phyloP scores from a whole-genome alignment of 1,140 invertebrate genomes.

The Drosophila tsacasi region DNA sequence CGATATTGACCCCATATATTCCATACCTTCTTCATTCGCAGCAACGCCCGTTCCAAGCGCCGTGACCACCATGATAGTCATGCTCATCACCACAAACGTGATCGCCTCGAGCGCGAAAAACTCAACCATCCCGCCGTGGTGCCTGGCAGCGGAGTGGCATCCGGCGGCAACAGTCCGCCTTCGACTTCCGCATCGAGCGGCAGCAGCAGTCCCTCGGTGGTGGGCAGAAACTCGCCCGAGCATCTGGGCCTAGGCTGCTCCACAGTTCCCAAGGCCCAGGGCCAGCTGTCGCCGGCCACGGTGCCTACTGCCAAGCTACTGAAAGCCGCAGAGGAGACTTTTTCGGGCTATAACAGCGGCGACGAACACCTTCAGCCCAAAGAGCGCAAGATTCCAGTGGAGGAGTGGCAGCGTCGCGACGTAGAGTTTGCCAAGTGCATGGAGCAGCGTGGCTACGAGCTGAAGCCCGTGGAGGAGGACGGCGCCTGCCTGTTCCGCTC shows the following conservation, averaged over 20 bases:
- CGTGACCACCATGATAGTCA: slow-evolving; percentile 72
- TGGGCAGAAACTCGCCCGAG: slow-evolving; percentile 68
- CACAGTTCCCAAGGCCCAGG: slow-evolving; percentile 30
- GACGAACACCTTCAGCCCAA: slow-evolving; percentile 90
- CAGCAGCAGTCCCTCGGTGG: slow-evolving; percentile 46
- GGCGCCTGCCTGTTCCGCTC: slow-evolving; percentile 97
- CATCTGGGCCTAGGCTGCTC: slow-evolving; percentile 44
- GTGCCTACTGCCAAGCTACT: slow-evolving; percentile 56
- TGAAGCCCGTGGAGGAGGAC: slow-evolving; percentile 96
- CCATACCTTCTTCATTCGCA: not conserved
- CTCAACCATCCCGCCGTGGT: slow-evolving; percentile 56
- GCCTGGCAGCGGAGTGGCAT: slow-evolving; percentile 15
- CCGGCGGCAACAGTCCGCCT: slow-evolving; percentile 58
- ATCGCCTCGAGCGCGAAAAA: slow-evolving; percentile 71
- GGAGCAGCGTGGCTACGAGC: slow-evolving; percentile 90
- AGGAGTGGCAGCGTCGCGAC: slow-evolving; percentile 89
- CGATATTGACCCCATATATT: not conserved
- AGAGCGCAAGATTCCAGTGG: slow-evolving; percentile 86
- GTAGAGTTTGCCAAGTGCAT: slow-evolving; percentile 90
- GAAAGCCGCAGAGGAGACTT: slow-evolving; percentile 82
- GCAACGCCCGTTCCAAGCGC: slow-evolving; percentile 75
- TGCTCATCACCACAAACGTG: slow-evolving; percentile 74
- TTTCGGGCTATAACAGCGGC: slow-evolving; percentile 90
- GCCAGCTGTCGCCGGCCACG: slow-evolving; percentile 48
- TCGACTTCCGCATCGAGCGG: slow-evolving; percentile 27